Evolutionary conservation across 2,888 invertebrate genomes (phyloP), one percentile per base, ranked within the genome.

Genomic region (Gnatocerus cornutus): DNA sequence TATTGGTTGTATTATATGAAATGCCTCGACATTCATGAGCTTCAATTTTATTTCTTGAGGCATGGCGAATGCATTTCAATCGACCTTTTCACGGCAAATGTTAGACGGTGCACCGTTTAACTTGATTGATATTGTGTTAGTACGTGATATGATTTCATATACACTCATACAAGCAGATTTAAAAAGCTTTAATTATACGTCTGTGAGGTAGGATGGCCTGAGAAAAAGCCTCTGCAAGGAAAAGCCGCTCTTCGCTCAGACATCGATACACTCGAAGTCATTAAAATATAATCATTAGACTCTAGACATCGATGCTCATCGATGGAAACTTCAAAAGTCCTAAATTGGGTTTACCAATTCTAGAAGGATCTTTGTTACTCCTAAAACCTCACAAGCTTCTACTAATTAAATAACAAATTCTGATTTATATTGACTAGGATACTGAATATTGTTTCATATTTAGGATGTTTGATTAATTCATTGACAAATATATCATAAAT

Each of bases 81-180:
- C 65, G 65, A 56, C 56, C 65, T 65, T 65, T 65, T 65, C 64
- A 55, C 55, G 64, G 64, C 55, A 64, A 64, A 64, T 64, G 65
- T 56, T 65, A 65, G 65, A 65, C 37, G 48, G 37, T 53, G 10
- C 70, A 67, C 73, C 72, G 67, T 71, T 76, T 73, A 74, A 63
- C 70, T 71, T 76, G 76, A 77, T 76, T 77, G 75, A 76, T 76
- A 75, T 73, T 68, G 69, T 73, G 74, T 71, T 74, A 76, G 74
- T 74, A 76, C 74, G 74, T 74, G 74, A 74, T 76, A 73, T 73
- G 73, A 75, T 76, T 75, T 74, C 74, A 71, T 76, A 74, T 75
- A 69, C 71, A 71, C 70, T 73, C 70, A 73, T 72, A 71, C 73
- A 71, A 71, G 71, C 71, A 71, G 70, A 73, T 76, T 76, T 74